Evolutionary conservation across 2,797 vertebrate species (phyloP).

Genomic region (Miichthys miiuy): DNA sequence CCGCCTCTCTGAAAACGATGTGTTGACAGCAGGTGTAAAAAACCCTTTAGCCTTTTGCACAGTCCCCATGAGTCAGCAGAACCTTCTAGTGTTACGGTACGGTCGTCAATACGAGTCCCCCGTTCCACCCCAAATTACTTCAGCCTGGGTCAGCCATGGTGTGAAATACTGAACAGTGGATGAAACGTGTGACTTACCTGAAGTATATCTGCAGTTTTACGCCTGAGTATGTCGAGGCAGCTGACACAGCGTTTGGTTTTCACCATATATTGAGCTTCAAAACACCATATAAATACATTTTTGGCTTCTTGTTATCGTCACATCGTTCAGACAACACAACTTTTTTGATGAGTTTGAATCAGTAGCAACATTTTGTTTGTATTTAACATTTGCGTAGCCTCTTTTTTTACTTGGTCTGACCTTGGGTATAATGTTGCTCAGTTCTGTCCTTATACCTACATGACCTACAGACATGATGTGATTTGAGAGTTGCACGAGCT

Average conservation of each 20-base stretch:
- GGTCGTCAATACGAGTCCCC: constrained; percentile 46
- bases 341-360: background rate
- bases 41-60: constrained; percentile 49
- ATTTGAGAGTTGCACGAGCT: too few species aligned
- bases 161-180: constrained; percentile 52
- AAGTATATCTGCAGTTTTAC: background rate
- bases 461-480: too few species aligned
- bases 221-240: background rate
- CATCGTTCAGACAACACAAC: too few species aligned
- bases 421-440: too few species aligned
- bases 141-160: constrained; percentile 8
- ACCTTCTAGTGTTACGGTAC: constrained; percentile 56
- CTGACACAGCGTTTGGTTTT: background rate
- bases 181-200: constrained; percentile 37
- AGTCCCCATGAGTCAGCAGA: constrained; percentile 77
- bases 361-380: background rate
- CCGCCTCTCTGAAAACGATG: constrained; percentile 59
- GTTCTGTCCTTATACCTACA: too few species aligned
- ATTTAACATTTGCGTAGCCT: background rate
- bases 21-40: constrained; percentile 70
- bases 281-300: background rate
- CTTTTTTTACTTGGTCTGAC: background rate
- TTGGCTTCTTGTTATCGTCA: background rate
- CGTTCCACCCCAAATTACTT: constrained; percentile 27
- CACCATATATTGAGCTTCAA: background rate